phyloP scores from a whole-genome alignment of 2,113 vertebrate species.

The Brachyhypopomus occidentalis region DNA sequence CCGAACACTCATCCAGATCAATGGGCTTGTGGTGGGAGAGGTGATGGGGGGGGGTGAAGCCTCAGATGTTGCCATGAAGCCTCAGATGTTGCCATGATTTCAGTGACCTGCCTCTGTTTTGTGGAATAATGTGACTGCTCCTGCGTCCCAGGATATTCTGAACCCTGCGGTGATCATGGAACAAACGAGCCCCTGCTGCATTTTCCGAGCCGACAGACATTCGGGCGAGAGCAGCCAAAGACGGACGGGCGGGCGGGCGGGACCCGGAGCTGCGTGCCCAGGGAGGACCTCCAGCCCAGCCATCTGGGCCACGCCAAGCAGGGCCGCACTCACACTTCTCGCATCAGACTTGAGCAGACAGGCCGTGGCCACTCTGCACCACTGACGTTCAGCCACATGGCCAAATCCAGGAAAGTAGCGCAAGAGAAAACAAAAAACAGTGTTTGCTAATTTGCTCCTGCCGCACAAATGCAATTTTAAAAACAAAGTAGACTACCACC shows the following conservation, averaged over 20 bases:
- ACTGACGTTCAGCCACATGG: slow-evolving; percentile 27
- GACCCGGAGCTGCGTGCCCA: slow-evolving; percentile 38
- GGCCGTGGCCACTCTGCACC: slow-evolving; percentile 1
- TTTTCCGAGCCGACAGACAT: slow-evolving; percentile 50
- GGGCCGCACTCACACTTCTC: slow-evolving; percentile 26
- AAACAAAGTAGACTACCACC: neutral
- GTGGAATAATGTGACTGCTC: neutral
- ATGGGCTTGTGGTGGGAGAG: neutral
- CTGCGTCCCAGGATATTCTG: slow-evolving; percentile 30
- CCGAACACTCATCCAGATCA: neutral
- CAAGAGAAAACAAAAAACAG: neutral
- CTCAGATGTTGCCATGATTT: neutral
- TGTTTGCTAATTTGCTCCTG: neutral
- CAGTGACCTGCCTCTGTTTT: neutral
- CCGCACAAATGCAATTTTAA: neutral
- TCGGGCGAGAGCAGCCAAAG: slow-evolving; percentile 41
- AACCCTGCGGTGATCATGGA: slow-evolving; percentile 43
- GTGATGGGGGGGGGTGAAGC: neutral
- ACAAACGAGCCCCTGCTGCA: slow-evolving; percentile 46
- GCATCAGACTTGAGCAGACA: slow-evolving; percentile 45
- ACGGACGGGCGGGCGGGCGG: slow-evolving; percentile 12
- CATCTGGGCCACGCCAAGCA: slow-evolving; percentile 52
- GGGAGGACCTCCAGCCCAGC: slow-evolving; percentile 49
- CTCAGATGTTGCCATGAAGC: neutral
- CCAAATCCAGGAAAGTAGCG: neutral